Evolutionary conservation across 2,113 vertebrate species (phyloP).

Genomic region (Gavia stellata): DNA sequence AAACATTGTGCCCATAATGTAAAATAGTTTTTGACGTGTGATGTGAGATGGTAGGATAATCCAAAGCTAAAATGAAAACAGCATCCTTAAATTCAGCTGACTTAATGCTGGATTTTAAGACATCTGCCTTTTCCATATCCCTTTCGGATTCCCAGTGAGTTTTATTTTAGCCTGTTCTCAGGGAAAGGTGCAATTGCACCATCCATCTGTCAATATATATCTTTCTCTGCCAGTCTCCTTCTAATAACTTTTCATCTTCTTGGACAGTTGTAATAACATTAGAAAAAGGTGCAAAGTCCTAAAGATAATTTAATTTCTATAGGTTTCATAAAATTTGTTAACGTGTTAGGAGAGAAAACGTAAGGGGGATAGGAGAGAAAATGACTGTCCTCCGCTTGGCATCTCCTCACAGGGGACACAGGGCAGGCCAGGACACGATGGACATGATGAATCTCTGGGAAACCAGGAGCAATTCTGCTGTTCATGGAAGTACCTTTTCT

Average conservation of each 20-base stretch:
- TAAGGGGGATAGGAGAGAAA: background rate
- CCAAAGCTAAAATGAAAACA: background rate
- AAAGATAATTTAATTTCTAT: background rate
- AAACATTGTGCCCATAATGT: background rate
- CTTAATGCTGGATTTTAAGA: background rate
- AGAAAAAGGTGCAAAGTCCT: background rate
- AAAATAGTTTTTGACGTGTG: background rate
- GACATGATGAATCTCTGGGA: background rate
- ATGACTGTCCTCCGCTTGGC: background rate
- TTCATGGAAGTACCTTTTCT: background rate
- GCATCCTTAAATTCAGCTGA: background rate
- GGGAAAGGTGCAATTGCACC: background rate
- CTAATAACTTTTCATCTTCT: background rate
- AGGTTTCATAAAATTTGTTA: background rate
- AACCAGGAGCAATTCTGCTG: background rate
- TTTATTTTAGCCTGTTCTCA: background rate
- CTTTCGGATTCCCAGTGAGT: background rate
- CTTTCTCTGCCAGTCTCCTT: background rate
- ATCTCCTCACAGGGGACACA: background rate
- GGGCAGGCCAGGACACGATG: background rate
- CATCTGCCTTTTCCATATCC: slow-evolving; percentile 19
- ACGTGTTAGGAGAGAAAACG: background rate
- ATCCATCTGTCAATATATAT: background rate
- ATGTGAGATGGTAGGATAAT: background rate
- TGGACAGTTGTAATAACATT: background rate